Conservation (phyloP, 2,888 invertebrate species). For the Blera fallax region DNA sequence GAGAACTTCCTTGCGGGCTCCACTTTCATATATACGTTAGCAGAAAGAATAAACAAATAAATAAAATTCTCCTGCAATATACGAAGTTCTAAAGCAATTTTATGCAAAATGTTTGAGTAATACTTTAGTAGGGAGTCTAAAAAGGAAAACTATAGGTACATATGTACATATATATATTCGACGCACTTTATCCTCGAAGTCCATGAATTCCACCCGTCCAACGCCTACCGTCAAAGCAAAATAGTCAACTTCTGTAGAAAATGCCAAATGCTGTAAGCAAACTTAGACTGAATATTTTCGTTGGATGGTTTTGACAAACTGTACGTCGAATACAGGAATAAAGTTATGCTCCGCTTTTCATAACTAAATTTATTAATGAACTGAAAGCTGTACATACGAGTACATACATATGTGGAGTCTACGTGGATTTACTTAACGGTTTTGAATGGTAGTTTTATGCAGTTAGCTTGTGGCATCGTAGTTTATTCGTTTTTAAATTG, state of each 20-base stretch:
- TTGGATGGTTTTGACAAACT: neutral
- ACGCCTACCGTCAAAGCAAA: neutral
- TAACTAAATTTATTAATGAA: constrained; percentile 1
- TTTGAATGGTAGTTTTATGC: neutral
- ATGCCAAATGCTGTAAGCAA: constrained; percentile 2
- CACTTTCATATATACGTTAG: too few relatives aligned
- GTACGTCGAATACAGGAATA: neutral
- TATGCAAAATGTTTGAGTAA: neutral
- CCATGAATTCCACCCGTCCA: constrained; percentile 1
- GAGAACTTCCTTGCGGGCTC: too few relatives aligned
- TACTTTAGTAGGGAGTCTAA: neutral
- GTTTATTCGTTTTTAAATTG: neutral
- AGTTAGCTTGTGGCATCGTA: neutral
- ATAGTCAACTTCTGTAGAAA: neutral
- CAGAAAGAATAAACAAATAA: too few relatives aligned
- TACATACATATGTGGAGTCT: neutral
- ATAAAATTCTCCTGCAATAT: neutral
- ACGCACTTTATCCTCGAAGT: neutral
- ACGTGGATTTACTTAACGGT: neutral
- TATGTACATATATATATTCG: neutral
- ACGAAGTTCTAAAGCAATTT: neutral
- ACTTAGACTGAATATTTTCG: constrained; percentile 4
- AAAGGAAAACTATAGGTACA: neutral
- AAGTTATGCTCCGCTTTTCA: neutral
- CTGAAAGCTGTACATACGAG: neutral